Conservation (phyloP, 64 coral and sea anemone genomes). For the Actinia tenebrosa region DNA sequence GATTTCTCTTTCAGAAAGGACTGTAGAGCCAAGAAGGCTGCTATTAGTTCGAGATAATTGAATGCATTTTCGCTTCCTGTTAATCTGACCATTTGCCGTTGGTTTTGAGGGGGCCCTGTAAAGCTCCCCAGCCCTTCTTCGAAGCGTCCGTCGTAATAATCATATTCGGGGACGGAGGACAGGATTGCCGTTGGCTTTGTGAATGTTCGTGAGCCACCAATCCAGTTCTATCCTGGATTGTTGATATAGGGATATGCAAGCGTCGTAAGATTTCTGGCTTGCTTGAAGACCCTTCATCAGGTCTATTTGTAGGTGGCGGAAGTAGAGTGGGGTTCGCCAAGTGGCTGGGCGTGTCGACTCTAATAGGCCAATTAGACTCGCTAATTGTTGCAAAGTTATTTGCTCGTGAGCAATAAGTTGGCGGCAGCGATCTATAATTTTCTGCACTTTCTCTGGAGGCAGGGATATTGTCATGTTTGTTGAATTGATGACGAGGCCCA, state of each 20-base stretch:
- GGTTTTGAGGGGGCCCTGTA: neutral
- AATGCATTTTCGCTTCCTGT: neutral
- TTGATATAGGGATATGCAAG: neutral
- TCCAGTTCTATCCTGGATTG: neutral
- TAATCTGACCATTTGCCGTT: neutral
- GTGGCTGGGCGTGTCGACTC: too few relatives aligned
- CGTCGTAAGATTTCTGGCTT: neutral
- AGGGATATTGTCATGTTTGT: too few relatives aligned
- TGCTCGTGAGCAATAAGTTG: too few relatives aligned
- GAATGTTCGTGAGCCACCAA: neutral
- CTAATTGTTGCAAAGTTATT: too few relatives aligned
- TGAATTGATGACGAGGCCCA: too few relatives aligned
- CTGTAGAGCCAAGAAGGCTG: constrained; percentile 3
- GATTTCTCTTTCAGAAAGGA: constrained; percentile 17
- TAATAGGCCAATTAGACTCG: too few relatives aligned
- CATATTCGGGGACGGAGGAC: neutral
- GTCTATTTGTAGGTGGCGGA: too few relatives aligned
- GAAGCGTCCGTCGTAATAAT: constrained; percentile 16
- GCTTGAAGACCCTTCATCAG: neutral
- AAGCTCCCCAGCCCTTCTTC: constrained; percentile 21
- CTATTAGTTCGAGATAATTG: constrained; percentile 33
- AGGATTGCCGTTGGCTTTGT: constrained; percentile 1
- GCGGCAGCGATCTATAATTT: too few relatives aligned
- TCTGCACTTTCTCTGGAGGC: too few relatives aligned
- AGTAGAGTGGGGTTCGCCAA: too few relatives aligned